Evolutionary conservation across 2,797 vertebrate genomes (phyloP).

Genomic region (Carapus acus): DNA sequence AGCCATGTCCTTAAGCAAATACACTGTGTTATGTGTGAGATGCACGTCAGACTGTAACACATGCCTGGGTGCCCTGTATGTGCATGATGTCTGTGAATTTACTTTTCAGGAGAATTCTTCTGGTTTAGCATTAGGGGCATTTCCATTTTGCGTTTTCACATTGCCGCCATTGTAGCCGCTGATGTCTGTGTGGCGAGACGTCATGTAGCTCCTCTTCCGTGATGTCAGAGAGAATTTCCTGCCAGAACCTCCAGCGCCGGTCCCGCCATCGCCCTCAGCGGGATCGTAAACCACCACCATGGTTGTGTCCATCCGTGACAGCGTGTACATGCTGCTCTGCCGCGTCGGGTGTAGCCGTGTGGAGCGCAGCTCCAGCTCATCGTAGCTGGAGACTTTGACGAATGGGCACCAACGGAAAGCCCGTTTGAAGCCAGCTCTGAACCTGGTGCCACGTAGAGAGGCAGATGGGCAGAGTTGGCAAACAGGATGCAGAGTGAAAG

Average conservation of each 20-base stretch:
- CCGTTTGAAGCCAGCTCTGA: constrained; percentile 91
- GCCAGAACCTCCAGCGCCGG: constrained; percentile 3
- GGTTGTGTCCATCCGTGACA: constrained; percentile 89
- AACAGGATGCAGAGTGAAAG: not conserved
- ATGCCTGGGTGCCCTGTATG: not conserved
- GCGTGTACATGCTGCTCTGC: constrained; percentile 89
- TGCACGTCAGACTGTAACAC: constrained; percentile 7
- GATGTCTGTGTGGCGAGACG: constrained; percentile 60
- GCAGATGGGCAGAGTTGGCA: not conserved
- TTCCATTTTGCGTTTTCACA: constrained; percentile 38
- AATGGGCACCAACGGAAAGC: constrained; percentile 97
- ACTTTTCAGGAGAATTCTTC: constrained; percentile 71
- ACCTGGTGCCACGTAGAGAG: constrained; percentile 60
- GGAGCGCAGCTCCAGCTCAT: constrained; percentile 86
- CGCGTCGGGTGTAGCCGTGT: constrained; percentile 78
- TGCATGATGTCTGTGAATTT: constrained; percentile 10
- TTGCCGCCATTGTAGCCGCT: constrained; percentile 44
- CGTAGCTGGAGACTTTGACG: constrained; percentile 84
- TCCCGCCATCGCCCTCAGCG: constrained; percentile 56
- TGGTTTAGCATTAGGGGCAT: constrained; percentile 38
- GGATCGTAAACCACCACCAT: constrained; percentile 70
- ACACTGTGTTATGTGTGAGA: constrained; percentile 26
- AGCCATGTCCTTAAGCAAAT: constrained; percentile 2
- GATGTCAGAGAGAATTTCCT: constrained; percentile 34
- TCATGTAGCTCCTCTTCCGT: constrained; percentile 70